Base-by-base conservation (phyloP, 1,140 invertebrate species). In the Lithobius niger region DNA sequence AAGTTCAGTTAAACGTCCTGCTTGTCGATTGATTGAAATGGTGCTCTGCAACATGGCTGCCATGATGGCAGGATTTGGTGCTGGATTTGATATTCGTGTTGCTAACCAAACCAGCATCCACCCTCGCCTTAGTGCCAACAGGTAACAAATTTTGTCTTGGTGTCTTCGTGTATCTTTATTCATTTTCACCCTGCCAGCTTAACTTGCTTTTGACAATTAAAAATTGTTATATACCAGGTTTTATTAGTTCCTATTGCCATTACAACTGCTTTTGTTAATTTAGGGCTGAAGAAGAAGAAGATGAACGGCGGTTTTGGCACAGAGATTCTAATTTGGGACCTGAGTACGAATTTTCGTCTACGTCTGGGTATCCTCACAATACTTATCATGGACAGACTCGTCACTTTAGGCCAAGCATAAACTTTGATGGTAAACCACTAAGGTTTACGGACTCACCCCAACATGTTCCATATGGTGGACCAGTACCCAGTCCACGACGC, bases 11-110 rank as follows among this genome's bases (percentile, higher is more conserved):
- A 55, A 54, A 42, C 26, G 42, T 16, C 57, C 58, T 1, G 49
- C 52, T 15, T 49, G 50, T 25, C 64, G 64, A 51, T 80, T 86
- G 61, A 80, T 90, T 55, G 87, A 93, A 67, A 69, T 84, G 64
- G 80, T 86, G 15, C 72, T 96, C 52, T 93, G 88, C 72, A 91
- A 93, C 67, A 88, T 94, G 71, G 87, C 86, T 25, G 84, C 88
- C 10, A 79, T 94, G 72, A 70, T 95, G 58, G 90, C 89, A 0
- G 81, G 86, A 21, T 83, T 96, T 15, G 88, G 83, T 0, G 83
- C 86, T 25, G 92, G 91, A 1, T 93, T 88, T 65, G 91, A 95
- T 73, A 82, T 97, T 22, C 77, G 88, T 62, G 77, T 90, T 65
- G 86, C 86, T 24, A 89, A 90, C 66, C 78, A 88, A 49, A 83